These are phyloP conservation scores for Paradisaea rubra DNA, from an alignment of 2,113 vertebrate genomes.

Conservation along the genomic window DNA sequence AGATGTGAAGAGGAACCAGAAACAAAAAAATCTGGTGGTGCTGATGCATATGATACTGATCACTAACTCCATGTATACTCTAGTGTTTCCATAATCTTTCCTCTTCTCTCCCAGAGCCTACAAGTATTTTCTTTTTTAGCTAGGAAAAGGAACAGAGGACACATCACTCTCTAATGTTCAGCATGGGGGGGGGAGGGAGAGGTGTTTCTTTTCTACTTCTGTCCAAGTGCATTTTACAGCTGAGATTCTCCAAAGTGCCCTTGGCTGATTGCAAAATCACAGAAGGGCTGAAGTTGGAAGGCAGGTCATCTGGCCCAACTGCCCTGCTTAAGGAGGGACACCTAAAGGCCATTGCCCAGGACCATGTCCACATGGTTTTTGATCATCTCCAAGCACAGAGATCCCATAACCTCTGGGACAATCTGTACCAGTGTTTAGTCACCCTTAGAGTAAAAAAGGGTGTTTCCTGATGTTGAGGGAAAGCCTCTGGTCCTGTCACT, in stretches of 20 bases:
- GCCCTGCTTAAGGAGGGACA: not conserved
- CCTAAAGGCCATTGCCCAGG: not conserved
- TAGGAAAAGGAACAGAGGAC: not conserved
- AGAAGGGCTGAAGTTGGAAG: not conserved
- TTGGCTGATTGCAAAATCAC: not conserved
- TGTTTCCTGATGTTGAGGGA: not conserved
- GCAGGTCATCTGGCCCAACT: not conserved
- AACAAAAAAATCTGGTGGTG: not conserved
- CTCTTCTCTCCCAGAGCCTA: not conserved
- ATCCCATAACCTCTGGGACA: not conserved
- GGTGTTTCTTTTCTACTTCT: not conserved
- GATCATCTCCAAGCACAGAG: not conserved
- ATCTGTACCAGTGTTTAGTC: not conserved
- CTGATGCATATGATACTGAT: not conserved
- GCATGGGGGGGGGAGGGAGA: rapidly evolving
- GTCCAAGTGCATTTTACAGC: not conserved
- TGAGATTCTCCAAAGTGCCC: not conserved
- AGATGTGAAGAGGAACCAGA: not conserved
- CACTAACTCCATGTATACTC: not conserved
- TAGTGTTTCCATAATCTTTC: not conserved
- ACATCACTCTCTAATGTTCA: not conserved
- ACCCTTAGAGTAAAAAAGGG: not conserved
- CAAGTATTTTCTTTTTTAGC: not conserved
- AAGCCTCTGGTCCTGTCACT: not conserved
- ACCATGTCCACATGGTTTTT: not conserved